Evolutionary conservation across 2,888 invertebrate species (phyloP).

Genomic region (Eilema griseolum): DNA sequence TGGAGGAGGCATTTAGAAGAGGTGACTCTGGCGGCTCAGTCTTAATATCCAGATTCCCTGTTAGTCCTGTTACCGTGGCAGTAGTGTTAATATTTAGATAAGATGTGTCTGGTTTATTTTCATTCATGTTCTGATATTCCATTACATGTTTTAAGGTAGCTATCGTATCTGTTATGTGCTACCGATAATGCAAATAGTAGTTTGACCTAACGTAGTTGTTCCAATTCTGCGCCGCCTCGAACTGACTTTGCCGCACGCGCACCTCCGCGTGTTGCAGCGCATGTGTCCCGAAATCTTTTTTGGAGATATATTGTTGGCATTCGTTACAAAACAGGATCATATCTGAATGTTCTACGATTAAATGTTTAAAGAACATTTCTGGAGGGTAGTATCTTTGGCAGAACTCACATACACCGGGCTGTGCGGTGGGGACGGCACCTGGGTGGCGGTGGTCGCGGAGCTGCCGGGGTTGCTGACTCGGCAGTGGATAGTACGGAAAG

Average conservation of each 20-base stretch:
- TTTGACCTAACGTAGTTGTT: constrained; percentile 8
- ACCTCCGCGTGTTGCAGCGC: constrained; percentile 71
- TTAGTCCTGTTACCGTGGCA: not conserved
- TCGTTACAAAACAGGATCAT: constrained; percentile 75
- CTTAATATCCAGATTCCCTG: not conserved
- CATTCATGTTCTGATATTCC: not conserved
- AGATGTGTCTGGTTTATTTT: not conserved
- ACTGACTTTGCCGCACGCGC: constrained; percentile 26
- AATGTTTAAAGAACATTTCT: constrained; percentile 58
- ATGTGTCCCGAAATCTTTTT: constrained; percentile 68
- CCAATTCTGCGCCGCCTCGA: constrained; percentile 10
- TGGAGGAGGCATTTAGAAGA: not conserved
- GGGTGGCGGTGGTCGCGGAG: constrained; percentile 19
- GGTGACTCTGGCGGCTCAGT: not conserved
- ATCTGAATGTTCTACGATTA: constrained; percentile 63
- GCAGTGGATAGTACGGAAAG: constrained; percentile 18
- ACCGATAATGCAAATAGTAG: not conserved
- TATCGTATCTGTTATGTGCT: not conserved
- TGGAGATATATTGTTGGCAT: constrained; percentile 70
- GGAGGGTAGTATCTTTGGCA: constrained; percentile 49
- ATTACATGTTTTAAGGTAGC: no score
- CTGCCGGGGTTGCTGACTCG: constrained; percentile 3
- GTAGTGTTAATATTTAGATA: not conserved
- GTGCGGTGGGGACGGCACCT: constrained; percentile 13
- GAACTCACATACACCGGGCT: constrained; percentile 51